Evolutionary conservation across 2,113 vertebrate genomes (phyloP).

Genomic region (Nesoenas mayeri): DNA sequence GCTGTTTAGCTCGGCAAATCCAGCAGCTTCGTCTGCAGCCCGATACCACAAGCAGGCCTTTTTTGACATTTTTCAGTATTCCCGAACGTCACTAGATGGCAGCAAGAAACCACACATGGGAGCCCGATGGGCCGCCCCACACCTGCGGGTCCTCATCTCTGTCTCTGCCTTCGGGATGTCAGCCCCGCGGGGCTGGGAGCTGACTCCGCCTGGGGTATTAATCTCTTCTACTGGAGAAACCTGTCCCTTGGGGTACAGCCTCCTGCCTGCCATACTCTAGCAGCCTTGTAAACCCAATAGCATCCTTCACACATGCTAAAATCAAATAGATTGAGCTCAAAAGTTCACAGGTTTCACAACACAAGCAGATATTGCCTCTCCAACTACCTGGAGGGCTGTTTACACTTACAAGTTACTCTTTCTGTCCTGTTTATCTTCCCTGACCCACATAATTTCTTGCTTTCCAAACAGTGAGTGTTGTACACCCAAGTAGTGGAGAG

Average conservation of each 20-base stretch:
- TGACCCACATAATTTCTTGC: background rate
- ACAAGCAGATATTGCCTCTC: rapidly evolving
- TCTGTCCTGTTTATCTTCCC: background rate
- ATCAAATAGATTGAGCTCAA: background rate
- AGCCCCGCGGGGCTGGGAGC: no score
- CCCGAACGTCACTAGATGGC: constrained; percentile 54
- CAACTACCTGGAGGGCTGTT: background rate
- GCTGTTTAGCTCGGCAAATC: rapidly evolving
- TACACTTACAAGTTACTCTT: background rate
- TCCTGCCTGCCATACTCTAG: rapidly evolving
- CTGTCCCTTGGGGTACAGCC: background rate
- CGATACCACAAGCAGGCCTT: rapidly evolving
- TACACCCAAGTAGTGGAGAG: rapidly evolving
- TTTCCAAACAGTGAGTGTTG: background rate
- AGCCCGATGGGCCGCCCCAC: rapidly evolving
- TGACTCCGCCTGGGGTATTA: rapidly evolving
- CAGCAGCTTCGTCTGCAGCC: background rate
- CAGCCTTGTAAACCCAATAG: background rate
- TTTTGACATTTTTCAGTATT: background rate
- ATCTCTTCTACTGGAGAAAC: background rate
- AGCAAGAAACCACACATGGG: constrained; percentile 8
- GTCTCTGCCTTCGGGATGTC: rapidly evolving
- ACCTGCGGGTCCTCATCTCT: rapidly evolving
- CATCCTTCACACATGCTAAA: rapidly evolving
- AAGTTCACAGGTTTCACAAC: background rate